Evolutionary conservation across 1,140 invertebrate genomes (phyloP).

Genomic region (Philotrypesis tridentata): DNA sequence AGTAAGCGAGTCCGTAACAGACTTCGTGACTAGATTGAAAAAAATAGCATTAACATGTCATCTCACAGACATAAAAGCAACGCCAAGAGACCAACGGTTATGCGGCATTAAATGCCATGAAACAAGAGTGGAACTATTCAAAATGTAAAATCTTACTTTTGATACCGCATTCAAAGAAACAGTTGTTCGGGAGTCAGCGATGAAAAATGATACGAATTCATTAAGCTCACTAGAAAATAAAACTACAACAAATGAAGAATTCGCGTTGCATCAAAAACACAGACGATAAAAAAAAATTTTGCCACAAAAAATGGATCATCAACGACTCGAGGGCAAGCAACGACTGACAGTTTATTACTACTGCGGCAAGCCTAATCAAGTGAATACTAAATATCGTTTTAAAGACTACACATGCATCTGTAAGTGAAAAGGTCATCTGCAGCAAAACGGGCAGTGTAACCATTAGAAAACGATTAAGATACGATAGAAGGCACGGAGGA

Average conservation of each 20-base stretch:
- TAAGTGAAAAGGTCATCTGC: not conserved
- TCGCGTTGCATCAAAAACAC: no score
- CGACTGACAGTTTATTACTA: not conserved
- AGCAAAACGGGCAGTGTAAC: not conserved
- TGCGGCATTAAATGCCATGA: not conserved
- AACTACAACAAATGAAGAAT: no score
- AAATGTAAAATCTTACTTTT: no score
- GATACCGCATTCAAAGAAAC: no score
- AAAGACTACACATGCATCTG: not conserved
- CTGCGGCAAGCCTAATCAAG: not conserved
- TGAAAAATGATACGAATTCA: no score
- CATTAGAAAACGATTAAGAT: not conserved
- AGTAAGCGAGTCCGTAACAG: no score
- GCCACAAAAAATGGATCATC: no score
- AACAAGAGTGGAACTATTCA: not conserved
- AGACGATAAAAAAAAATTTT: not conserved
- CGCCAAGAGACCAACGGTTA: not conserved
- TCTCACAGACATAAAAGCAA: not conserved
- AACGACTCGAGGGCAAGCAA: no score
- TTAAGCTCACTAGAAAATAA: no score
- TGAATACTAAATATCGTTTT: not conserved
- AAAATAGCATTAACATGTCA: not conserved
- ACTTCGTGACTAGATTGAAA: not conserved
- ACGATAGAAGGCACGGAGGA: not conserved
- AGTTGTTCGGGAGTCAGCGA: no score